A percentile compares a stretch with the other conserved stretches of the same genome.
Conservation (phyloP, 2,113 vertebrate genomes). For the Brachypodius melanocephalos region DNA sequence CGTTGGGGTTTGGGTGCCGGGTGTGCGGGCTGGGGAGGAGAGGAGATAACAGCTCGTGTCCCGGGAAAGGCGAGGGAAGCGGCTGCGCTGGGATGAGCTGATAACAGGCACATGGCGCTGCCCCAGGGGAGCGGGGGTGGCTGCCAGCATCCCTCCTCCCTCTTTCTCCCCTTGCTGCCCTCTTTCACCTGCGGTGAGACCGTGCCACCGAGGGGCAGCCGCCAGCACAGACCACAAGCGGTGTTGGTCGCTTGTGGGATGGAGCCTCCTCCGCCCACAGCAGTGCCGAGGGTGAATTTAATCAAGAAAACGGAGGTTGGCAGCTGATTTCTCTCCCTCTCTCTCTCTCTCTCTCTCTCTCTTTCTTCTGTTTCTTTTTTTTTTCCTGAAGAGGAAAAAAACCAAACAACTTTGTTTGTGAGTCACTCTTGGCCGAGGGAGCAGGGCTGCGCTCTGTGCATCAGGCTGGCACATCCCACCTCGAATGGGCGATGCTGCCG, state of each 20-base stretch:
- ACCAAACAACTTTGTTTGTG: conserved; percentile 3
- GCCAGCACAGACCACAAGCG: not conserved
- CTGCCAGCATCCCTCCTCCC: not conserved
- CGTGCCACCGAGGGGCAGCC: not conserved
- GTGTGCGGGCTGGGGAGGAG: not conserved
- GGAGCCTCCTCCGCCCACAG: not conserved
- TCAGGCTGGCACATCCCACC: not conserved
- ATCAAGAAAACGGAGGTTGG: not conserved
- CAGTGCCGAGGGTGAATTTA: not conserved
- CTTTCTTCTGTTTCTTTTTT: not conserved
- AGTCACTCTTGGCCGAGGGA: not conserved
- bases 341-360: not conserved
- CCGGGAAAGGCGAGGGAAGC: not conserved
- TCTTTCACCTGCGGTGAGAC: not conserved
- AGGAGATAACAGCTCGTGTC: not conserved
- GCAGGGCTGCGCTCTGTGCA: not conserved
- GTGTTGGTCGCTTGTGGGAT: not conserved
- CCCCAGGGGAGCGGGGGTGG: not conserved
- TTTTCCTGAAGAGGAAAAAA: not conserved
- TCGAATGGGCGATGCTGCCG: not conserved
- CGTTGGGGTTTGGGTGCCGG: not conserved
- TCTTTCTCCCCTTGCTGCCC: not conserved
- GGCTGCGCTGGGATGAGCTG: not conserved
- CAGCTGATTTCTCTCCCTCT: not conserved
- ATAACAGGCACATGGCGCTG: not conserved